Evolutionary conservation across 2,797 vertebrate genomes (phyloP).

Genomic region (Coluber constrictor): DNA sequence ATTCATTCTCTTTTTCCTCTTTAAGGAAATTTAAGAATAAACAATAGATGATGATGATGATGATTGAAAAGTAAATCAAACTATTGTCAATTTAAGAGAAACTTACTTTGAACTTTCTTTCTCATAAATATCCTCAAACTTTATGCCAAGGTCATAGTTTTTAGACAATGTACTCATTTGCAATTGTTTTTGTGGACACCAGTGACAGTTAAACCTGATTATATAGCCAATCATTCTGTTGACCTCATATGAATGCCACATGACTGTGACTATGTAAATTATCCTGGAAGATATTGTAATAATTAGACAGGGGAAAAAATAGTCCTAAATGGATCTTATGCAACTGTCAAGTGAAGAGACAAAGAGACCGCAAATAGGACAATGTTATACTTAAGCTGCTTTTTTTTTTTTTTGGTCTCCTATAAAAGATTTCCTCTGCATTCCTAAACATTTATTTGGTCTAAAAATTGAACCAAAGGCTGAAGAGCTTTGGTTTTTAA

Average conservation of each 20-base stretch:
- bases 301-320: background rate
- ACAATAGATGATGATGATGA: background rate
- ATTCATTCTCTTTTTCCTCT: background rate
- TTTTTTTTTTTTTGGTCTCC: background rate
- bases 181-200: background rate
- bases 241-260: background rate
- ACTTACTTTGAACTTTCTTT: background rate
- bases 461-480: background rate
- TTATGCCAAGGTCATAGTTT: background rate
- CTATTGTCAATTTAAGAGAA: conserved; percentile 39
- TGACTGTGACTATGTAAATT: background rate
- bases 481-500: conserved; percentile 35
- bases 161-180: background rate
- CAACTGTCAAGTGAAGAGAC: background rate
- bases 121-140: background rate
- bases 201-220: background rate
- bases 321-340: background rate
- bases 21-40: background rate
- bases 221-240: background rate
- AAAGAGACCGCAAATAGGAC: background rate
- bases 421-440: background rate
- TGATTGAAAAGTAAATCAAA: conserved; percentile 42
- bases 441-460: background rate
- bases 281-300: background rate
- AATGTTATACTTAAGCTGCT: background rate